These are phyloP conservation scores for Oplegnathus fasciatus DNA, from an alignment of 2,113 vertebrate species.

Conservation along the genomic window DNA sequence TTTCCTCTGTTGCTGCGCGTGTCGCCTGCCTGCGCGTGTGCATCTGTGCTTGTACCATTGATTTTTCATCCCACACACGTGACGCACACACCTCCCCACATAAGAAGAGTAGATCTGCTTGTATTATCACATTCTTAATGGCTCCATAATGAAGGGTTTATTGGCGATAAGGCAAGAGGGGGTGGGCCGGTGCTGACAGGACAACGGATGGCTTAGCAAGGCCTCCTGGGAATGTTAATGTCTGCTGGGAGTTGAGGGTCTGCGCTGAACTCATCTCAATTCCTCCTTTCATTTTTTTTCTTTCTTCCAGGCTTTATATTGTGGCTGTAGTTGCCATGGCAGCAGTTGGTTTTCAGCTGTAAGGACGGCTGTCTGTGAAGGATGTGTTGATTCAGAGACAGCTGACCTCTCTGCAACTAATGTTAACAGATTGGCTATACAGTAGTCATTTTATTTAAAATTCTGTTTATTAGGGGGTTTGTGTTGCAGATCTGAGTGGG, in stretches of 20 bases:
- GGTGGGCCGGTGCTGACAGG: conserved; percentile 54
- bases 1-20: conserved; percentile 42
- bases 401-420: conserved; percentile 30
- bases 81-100: conserved; percentile 30
- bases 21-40: conserved; percentile 22
- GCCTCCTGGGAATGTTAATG: conserved; percentile 75
- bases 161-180: conserved; percentile 69
- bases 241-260: conserved; percentile 73
- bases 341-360: conserved; percentile 70
- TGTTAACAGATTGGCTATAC: conserved; percentile 4
- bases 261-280: conserved; percentile 76
- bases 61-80: conserved; percentile 48
- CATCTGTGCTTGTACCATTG: conserved; percentile 55
- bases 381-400: conserved; percentile 62
- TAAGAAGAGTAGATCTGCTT: conserved; percentile 68
- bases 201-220: conserved; percentile 68
- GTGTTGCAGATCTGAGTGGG: conserved; percentile 31
- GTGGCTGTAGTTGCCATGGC: conserved; percentile 82
- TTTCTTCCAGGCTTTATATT: conserved; percentile 64
- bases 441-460: conserved; percentile 36
- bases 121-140: conserved; percentile 85
- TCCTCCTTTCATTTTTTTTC: conserved; percentile 64
- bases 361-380: conserved; percentile 56
- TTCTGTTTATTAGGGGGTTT: conserved; percentile 13
- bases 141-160: conserved; percentile 85